phyloP scores from a whole-genome alignment of 2,888 invertebrate species.

The Neoscelio sp. region DNA sequence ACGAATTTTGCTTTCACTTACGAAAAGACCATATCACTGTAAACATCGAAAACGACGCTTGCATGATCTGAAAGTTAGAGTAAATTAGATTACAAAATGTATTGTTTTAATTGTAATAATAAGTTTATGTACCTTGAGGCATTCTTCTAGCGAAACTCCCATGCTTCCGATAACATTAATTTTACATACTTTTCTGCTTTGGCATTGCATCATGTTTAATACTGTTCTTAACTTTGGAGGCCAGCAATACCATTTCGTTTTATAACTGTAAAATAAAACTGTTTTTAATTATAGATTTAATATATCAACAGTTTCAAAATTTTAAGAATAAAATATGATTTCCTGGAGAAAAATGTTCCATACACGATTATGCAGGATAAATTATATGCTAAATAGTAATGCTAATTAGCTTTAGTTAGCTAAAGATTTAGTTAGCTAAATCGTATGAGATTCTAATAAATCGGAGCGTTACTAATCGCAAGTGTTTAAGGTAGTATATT shows the following conservation, averaged over 20 bases:
- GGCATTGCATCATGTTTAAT: slow-evolving; percentile 40
- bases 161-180: slow-evolving; percentile 29
- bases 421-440: too few species aligned
- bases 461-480: too few species aligned
- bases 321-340: too few species aligned
- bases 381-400: too few species aligned
- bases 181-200: slow-evolving; percentile 28
- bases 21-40: slow-evolving; percentile 27
- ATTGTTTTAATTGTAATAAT: slow-evolving; percentile 11
- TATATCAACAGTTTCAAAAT: too few species aligned
- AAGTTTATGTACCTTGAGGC: slow-evolving; percentile 26
- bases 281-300: not conserved
- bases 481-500: too few species aligned
- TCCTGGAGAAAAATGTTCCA: not conserved
- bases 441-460: too few species aligned
- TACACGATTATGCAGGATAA: too few species aligned
- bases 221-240: slow-evolving; percentile 18
- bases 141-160: slow-evolving; percentile 40
- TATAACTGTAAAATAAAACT: slow-evolving; percentile 10
- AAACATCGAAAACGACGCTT: slow-evolving; percentile 28
- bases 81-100: slow-evolving; percentile 24
- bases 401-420: too few species aligned
- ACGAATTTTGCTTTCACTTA: slow-evolving; percentile 31
- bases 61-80: slow-evolving; percentile 31
- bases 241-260: slow-evolving; percentile 31